phyloP scores from a whole-genome alignment of 2,113 vertebrate species.

The Larimichthys polyactis region DNA sequence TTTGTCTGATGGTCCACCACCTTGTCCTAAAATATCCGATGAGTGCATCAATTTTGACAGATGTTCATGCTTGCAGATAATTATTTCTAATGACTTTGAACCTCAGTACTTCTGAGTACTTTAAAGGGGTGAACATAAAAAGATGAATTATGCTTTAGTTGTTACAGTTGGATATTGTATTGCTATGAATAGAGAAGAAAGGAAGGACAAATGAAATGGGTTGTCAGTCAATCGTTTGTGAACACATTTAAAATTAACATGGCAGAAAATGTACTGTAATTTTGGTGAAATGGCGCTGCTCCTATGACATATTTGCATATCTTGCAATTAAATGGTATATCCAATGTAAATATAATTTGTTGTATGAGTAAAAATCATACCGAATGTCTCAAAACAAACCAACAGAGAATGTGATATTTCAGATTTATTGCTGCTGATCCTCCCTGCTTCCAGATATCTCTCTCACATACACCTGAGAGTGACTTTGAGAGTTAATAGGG shows the following conservation, averaged over 20 bases:
- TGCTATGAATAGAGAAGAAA: neutral
- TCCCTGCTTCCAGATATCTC: neutral
- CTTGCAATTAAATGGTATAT: neutral
- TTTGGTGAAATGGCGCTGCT: neutral
- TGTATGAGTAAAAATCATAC: neutral
- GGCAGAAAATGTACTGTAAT: too few species aligned
- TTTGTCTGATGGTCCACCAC: neutral
- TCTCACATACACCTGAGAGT: neutral
- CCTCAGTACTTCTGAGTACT: too few species aligned
- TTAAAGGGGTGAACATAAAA: too few species aligned
- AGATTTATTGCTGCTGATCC: neutral
- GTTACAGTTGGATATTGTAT: neutral
- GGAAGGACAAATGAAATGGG: neutral
- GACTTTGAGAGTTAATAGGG: constrained; percentile 8
- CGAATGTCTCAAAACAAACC: neutral
- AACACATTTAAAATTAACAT: neutral
- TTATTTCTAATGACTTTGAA: too few species aligned
- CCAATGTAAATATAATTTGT: too few species aligned
- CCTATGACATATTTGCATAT: neutral
- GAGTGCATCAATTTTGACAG: neutral
- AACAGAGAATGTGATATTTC: neutral
- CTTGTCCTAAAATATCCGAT: neutral
- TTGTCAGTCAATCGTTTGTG: neutral
- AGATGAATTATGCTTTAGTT: neutral
- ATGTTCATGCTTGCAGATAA: neutral